Conservation (phyloP, 2,888 invertebrate species). For the Beris morrisii region DNA sequence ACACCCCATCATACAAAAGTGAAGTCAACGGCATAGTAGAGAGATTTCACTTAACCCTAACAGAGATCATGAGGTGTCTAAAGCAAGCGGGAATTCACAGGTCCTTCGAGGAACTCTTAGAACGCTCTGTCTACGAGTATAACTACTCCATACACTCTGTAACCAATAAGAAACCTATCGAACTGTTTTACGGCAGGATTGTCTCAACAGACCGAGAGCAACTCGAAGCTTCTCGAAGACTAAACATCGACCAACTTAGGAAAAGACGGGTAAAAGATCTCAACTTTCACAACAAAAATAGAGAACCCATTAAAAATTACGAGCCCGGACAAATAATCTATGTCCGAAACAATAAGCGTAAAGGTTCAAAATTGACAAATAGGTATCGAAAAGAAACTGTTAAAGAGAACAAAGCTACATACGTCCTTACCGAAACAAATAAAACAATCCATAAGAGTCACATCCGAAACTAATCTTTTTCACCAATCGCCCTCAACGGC, state of each 20-base stretch:
- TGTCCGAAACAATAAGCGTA: conserved; percentile 38
- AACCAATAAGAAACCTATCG: conserved; percentile 34
- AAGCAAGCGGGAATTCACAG: conserved; percentile 7
- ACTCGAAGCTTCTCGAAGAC: conserved; percentile 33
- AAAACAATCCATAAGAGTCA: conserved; percentile 34
- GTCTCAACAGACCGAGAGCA: conserved; percentile 34
- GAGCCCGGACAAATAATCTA: conserved; percentile 33
- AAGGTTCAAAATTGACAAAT: conserved; percentile 35
- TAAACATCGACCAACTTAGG: conserved; percentile 34
- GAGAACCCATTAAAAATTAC: conserved; percentile 34
- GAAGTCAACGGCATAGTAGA: conserved; percentile 32
- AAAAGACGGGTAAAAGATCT: conserved; percentile 33
- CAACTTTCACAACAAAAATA: conserved; percentile 36
- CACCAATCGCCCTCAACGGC: too few relatives aligned
- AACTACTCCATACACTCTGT: conserved; percentile 35
- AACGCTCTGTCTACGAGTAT: conserved; percentile 26
- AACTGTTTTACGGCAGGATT: conserved; percentile 28
- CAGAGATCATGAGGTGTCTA: conserved; percentile 30
- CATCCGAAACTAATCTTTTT: conserved; percentile 27
- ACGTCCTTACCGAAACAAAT: conserved; percentile 32
- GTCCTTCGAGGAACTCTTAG: conserved; percentile 22
- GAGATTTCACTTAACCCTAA: conserved; percentile 33
- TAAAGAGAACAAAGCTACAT: conserved; percentile 32
- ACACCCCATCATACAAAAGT: conserved; percentile 12
- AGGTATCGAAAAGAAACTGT: conserved; percentile 35